A percentile compares a stretch with the other conserved stretches of the same genome.
These are phyloP conservation scores for Boloria euphrosyne DNA, from an alignment of 2,888 invertebrate genomes.

Conservation along the genomic window DNA sequence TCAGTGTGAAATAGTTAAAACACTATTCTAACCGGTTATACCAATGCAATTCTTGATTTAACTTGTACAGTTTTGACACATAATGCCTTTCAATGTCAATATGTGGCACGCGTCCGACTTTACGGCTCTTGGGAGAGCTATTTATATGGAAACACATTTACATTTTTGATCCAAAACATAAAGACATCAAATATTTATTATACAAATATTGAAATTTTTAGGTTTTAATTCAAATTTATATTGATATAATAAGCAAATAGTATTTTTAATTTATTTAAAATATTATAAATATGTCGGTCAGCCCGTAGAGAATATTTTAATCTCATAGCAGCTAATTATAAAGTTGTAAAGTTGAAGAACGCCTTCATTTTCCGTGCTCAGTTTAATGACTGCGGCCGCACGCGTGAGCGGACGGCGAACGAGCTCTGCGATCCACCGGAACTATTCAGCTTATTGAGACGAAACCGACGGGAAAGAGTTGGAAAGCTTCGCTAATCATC, in stretches of 20 bases:
- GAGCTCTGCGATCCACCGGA: slow-evolving; percentile 26
- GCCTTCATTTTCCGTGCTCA: slow-evolving; percentile 22
- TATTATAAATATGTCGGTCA: background rate
- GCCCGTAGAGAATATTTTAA: background rate
- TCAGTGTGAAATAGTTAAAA: background rate
- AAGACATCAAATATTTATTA: too few species aligned
- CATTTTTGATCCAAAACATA: background rate
- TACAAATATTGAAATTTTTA: too few species aligned
- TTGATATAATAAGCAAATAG: too few species aligned
- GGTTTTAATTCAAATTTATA: too few species aligned
- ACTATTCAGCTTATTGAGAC: slow-evolving; percentile 37
- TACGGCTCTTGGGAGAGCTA: background rate
- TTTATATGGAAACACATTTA: background rate
- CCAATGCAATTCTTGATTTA: background rate
- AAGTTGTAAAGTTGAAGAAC: slow-evolving; percentile 30
- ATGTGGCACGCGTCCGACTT: background rate
- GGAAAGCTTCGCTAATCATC: slow-evolving; percentile 18
- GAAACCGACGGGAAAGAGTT: slow-evolving; percentile 22
- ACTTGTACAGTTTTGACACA: slow-evolving; percentile 1
- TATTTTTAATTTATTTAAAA: background rate
- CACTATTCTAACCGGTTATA: background rate
- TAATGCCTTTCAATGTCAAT: background rate
- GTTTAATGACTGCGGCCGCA: slow-evolving; percentile 28
- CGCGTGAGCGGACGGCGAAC: slow-evolving; percentile 26
- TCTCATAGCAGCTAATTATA: slow-evolving; percentile 29